These are phyloP conservation scores for Ciconia boyciana DNA, from an alignment of 2,113 vertebrate species.

Conservation along the genomic window DNA sequence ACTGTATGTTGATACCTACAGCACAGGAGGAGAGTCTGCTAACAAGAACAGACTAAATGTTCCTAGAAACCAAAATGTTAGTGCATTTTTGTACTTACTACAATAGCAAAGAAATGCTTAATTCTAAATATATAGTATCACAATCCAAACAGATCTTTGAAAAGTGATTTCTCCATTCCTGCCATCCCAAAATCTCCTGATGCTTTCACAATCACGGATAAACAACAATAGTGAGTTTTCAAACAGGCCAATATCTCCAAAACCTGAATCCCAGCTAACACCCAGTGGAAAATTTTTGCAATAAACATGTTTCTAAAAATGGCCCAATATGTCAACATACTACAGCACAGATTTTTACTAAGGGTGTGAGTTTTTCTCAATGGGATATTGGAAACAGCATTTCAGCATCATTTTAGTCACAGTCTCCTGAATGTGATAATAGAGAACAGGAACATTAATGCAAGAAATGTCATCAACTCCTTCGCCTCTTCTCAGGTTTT, in stretches of 20 bases:
- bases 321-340: not conserved
- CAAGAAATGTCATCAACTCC: not conserved
- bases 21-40: not conserved
- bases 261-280: not conserved
- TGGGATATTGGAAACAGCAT: not conserved
- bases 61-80: not conserved
- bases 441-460: not conserved
- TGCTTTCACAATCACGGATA: not conserved
- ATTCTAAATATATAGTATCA: not conserved
- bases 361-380: not conserved
- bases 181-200: not conserved
- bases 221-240: not conserved
- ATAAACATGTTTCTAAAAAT: not conserved
- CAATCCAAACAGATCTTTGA: not conserved
- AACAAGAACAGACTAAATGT: not conserved
- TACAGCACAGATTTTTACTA: not conserved
- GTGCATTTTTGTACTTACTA: not conserved
- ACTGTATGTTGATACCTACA: not conserved
- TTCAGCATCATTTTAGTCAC: not conserved
- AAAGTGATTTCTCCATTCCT: not conserved
- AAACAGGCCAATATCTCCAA: not conserved
- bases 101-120: not conserved
- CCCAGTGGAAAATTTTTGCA: not conserved
- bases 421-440: not conserved
- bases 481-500: not conserved